Evolutionary conservation across 2,797 vertebrate genomes (phyloP), one percentile per base, ranked within the genome.

Genomic region (Danio choprae): DNA sequence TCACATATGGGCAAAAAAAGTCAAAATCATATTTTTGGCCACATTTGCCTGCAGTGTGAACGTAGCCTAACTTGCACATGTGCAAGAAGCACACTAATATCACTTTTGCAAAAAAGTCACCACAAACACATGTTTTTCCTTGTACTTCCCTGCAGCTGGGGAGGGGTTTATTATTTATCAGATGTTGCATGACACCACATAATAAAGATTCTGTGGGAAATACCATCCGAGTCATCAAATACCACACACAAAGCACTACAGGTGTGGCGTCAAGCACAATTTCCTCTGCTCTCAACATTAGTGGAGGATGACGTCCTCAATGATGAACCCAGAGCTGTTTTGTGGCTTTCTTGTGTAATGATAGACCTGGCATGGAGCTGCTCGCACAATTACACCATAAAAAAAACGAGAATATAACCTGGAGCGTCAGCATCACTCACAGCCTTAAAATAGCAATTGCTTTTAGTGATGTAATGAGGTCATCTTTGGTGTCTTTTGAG

Each of bases 121-220:
- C 29, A 29, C 29, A 29, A 29, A 29, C 29, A n/a, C n/a, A 29
- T 29, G 29, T 29, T 1, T 3, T 29, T 29, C 86, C 69, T 74
- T 62, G 84, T 76, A 46, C 29, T 29, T 29, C 69, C 41, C 76
- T 77, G 15, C 8, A 74, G 48, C 63, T 53, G n/a, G 43, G 43
- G 44, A 70, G 18, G 22, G 1, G 48, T 86, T 85, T 22, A 74
- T 84, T 81, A 63, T 62, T 70, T 74, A 56, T 64, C 58, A 65
- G 58, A 73, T 65, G 68, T 79, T 74, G 74, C 69, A 72, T 78
- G 73, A 69, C 60, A 50, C 74, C 79, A 77, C 81, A 83, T 83
- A 77, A 80, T 73, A 77, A 65, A 74, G 44, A 44, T 83, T 77
- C 68, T 79, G 48, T 53, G 56, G 74, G 62, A 80, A 81, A 82